phyloP scores from a whole-genome alignment of 2,797 vertebrate genomes.

The Bovichtus variegatus region DNA sequence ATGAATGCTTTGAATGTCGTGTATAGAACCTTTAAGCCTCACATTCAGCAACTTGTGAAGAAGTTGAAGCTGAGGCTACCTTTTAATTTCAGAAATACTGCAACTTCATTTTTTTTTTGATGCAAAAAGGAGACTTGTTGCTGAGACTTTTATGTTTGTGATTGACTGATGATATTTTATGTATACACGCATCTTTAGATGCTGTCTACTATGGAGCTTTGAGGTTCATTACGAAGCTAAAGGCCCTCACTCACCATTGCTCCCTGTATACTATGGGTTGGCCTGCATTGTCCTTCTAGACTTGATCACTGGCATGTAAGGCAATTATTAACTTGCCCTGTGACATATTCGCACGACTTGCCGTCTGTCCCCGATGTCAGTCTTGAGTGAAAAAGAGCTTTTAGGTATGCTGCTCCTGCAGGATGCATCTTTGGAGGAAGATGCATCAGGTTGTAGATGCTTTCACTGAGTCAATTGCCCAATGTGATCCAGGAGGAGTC shows the following conservation, averaged over 20 bases:
- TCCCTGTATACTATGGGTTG: neutral
- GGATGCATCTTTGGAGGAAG: no score
- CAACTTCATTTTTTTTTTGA: neutral
- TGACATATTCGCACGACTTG: no score
- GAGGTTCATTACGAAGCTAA: neutral
- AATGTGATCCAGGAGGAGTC: no score
- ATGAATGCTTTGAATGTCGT: no score
- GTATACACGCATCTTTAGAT: neutral
- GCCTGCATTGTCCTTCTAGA: no score
- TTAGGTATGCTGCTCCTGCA: no score
- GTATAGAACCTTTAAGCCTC: neutral
- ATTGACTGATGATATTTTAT: neutral
- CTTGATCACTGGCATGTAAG: no score
- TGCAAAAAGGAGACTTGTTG: neutral
- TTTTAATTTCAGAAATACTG: conserved; percentile 4
- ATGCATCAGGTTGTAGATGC: no score
- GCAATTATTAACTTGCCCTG: no score
- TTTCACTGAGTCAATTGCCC: no score
- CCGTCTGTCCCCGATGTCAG: no score
- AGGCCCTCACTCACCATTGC: neutral
- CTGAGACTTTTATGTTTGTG: neutral
- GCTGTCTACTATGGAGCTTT: neutral
- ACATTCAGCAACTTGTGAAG: neutral
- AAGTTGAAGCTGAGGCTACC: neutral
- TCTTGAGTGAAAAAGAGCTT: no score